phyloP scores from a whole-genome alignment of 2,888 invertebrate species.

The Mesoligia furuncula region DNA sequence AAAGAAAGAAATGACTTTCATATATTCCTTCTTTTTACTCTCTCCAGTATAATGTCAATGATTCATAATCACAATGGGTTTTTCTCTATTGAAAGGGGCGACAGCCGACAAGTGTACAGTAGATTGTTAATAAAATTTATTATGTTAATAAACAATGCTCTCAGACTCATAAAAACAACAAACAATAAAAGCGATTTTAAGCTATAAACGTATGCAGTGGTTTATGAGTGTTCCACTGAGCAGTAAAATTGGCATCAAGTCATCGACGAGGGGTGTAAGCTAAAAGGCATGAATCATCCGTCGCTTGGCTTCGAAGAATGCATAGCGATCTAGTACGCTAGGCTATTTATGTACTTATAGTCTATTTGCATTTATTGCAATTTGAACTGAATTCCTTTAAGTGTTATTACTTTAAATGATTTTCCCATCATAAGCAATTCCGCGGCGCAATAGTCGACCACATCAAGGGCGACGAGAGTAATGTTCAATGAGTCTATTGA shows the following conservation, averaged over 20 bases:
- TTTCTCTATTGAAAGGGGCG: conserved; percentile 18
- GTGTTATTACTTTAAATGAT: conserved; percentile 49
- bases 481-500: conserved; percentile 67
- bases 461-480: conserved; percentile 61
- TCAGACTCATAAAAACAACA: conserved; percentile 69
- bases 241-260: conserved; percentile 80
- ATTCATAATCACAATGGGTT: conserved; percentile 32
- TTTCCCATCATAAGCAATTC: conserved; percentile 56
- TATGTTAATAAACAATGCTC: conserved; percentile 64
- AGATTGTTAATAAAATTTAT: conserved; percentile 61
- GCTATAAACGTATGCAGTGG: conserved; percentile 76
- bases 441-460: conserved; percentile 54
- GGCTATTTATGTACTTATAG: conserved; percentile 25
- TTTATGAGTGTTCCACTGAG: conserved; percentile 80
- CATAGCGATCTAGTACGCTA: conserved; percentile 37
- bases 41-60: conserved; percentile 19
- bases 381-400: conserved; percentile 50
- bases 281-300: conserved; percentile 74
- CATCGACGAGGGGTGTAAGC: conserved; percentile 75
- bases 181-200: conserved; percentile 72
- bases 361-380: conserved; percentile 46
- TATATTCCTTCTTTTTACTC: conserved; percentile 9
- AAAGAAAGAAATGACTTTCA: conserved; percentile 24
- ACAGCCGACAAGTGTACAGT: conserved; percentile 40
- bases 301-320: conserved; percentile 60